Base-by-base conservation (phyloP, 2,113 vertebrate genomes). In the Triplophysa siluroides region DNA sequence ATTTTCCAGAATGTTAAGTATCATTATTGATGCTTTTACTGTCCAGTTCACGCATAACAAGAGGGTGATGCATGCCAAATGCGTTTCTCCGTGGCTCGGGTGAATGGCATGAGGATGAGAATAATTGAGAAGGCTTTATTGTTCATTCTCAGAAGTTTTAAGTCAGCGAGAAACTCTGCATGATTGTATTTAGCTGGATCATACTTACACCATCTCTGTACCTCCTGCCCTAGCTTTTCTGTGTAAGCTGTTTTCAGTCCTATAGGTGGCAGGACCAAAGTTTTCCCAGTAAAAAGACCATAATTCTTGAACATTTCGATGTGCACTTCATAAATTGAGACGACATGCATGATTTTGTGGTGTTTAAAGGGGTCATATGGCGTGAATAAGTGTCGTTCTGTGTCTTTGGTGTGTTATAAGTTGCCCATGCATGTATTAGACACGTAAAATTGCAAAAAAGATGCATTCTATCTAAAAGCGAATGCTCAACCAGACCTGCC, bases 21-120 rank as follows among this genome's bases (percentile, higher is more conserved):
- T 75, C 21, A 75, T 75, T 75, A 75, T 62, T 14, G 41, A 61
- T 75, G 60, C 43, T 64, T 75, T 75, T 21, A 23, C 73, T 63
- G 60, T 61, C 73, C 24, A 29, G 58, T 64, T 64, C 50, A 64
- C 18, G 3, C 73, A 63, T 50, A 50, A 63, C 33, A 73, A 54
- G 45, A 18, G 21, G 23, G 19, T 64, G 61, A 75, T 60, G 52
- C 21, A 16, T 64, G 61, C 43, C 60, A 41, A 62, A 73, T 50
- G 50, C 7, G 1, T 63, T 72, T 79, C 56, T 64, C 18, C 65
- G 13, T 73, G 24, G 43, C 33, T 52, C 33, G 33, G 13, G 8
- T 54, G 26, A 19, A 62, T 45, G 66, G 33, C 67, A 4, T 24
- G 43, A 70, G 24, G 60, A 23, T 19, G 4, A 8, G 19, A 61